These are phyloP conservation scores for Malacoctenus gilli DNA, from an alignment of 2,797 vertebrate species.

Conservation along the genomic window DNA sequence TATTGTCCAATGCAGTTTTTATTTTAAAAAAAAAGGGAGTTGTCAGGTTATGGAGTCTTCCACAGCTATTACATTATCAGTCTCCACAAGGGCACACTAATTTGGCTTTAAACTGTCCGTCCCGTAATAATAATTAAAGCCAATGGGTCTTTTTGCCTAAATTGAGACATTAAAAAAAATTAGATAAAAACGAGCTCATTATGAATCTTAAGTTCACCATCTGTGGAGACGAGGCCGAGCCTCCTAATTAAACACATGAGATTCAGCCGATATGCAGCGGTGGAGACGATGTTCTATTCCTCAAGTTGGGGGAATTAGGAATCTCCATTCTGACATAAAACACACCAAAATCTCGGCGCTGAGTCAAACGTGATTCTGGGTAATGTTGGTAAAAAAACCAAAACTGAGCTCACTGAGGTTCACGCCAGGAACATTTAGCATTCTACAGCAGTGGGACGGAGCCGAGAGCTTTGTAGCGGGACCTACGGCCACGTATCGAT, in stretches of 20 bases:
- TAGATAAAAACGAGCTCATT: neutral
- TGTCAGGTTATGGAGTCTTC: no score
- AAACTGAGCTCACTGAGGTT: slow-evolving; percentile 28
- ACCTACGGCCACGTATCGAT: slow-evolving; percentile 76
- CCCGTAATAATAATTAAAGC: neutral
- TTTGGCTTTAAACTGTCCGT: slow-evolving; percentile 1
- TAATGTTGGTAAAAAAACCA: no score
- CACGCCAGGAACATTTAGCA: slow-evolving; percentile 13
- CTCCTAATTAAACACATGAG: slow-evolving; percentile 29
- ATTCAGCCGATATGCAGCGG: slow-evolving; percentile 17
- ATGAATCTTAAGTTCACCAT: slow-evolving; percentile 9
- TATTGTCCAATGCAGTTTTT: no score
- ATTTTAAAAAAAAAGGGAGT: no score
- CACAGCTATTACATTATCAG: neutral
- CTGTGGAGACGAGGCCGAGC: slow-evolving; percentile 2
- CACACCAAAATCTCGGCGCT: neutral
- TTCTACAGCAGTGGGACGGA: slow-evolving; percentile 18
- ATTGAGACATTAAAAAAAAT: slow-evolving; percentile 8
- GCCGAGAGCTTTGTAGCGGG: slow-evolving; percentile 41
- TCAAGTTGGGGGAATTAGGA: slow-evolving; percentile 2
- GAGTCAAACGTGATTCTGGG: slow-evolving; percentile 8
- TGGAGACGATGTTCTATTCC: slow-evolving; percentile 12
- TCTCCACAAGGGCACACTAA: neutral
- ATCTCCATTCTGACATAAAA: no score
- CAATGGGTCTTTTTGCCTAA: neutral